phyloP scores from a whole-genome alignment of 2,888 invertebrate genomes.

The Pachydiplax longipennis region DNA sequence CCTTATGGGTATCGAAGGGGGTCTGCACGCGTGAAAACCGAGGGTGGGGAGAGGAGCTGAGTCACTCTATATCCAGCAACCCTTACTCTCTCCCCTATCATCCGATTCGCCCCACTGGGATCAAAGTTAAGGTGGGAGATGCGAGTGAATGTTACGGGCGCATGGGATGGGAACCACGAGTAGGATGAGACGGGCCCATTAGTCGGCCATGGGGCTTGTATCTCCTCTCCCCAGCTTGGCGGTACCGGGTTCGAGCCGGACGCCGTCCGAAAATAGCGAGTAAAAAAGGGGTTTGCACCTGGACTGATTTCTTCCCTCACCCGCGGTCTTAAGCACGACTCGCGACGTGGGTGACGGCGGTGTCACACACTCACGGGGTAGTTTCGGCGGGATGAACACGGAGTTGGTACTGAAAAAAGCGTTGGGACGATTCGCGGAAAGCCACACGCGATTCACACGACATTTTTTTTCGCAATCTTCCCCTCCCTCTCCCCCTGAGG shows the following conservation, averaged over 20 bases:
- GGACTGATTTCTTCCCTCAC: neutral
- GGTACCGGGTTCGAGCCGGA: conserved; percentile 16
- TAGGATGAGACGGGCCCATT: neutral
- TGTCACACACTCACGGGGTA: neutral
- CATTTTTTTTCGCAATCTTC: neutral
- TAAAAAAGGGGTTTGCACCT: neutral
- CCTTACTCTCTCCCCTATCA: neutral
- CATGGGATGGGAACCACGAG: neutral
- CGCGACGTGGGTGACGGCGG: neutral
- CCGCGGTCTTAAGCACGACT: neutral
- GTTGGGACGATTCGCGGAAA: neutral
- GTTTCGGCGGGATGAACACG: neutral
- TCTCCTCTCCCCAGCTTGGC: neutral
- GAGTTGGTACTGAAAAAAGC: neutral
- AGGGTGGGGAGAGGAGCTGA: neutral
- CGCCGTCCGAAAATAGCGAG: neutral
- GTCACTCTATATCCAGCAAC: conserved; percentile 22
- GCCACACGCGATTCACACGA: neutral
- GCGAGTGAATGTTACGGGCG: neutral
- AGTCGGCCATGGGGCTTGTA: neutral
- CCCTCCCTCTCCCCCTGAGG: neutral
- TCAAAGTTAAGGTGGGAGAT: neutral
- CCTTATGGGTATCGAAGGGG: neutral
- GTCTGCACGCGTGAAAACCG: conserved; percentile 26
- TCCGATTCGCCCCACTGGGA: conserved; percentile 5